Evolutionary conservation across 2,888 invertebrate species (phyloP), one percentile per base, ranked within the genome.

Genomic region (Sicus ferrugineus): DNA sequence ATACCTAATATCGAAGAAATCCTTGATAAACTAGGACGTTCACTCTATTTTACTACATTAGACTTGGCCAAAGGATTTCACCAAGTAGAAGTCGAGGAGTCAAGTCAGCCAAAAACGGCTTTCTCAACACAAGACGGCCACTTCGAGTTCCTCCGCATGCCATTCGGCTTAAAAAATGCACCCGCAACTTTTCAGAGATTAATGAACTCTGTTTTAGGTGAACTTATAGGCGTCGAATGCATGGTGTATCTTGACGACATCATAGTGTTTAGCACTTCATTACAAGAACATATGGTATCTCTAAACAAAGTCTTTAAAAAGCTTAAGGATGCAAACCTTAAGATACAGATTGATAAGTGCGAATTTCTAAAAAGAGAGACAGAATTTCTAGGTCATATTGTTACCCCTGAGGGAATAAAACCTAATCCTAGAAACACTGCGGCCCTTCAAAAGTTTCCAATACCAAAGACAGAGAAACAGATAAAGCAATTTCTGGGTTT

Each of bases 401-500:
- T n/a, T n/a, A n/a, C n/a, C n/a, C n/a, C n/a, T n/a, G n/a, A n/a
- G n/a, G n/a, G n/a, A n/a, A n/a, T n/a, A n/a, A n/a, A n/a, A n/a
- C n/a, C n/a, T n/a, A n/a, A n/a, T n/a, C n/a, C n/a, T n/a, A n/a
- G n/a, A n/a, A n/a, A n/a, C n/a, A n/a, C n/a, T n/a, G n/a, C n/a
- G n/a, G n/a, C n/a, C n/a, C n/a, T n/a, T n/a, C n/a, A 21, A 26
- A 66, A 75, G 31, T 75, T 66, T 34, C 71, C 74, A 21, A 19
- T 23, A 46, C 76, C 75, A 3, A 71, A 46, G 58, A 76, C 72
- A 0, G 23, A 75, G 14, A 69, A 73, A 56, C 70, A 77, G 67
- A 26, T 76, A 48, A 67, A 72, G 70, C 69, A 58, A n/a, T 76
- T 74, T 30, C 52, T 73, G 31, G 75, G 72, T n/a, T 31, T 75